These are phyloP conservation scores for Diplolepis rosae DNA, from an alignment of 2,888 invertebrate species.

Conservation along the genomic window DNA sequence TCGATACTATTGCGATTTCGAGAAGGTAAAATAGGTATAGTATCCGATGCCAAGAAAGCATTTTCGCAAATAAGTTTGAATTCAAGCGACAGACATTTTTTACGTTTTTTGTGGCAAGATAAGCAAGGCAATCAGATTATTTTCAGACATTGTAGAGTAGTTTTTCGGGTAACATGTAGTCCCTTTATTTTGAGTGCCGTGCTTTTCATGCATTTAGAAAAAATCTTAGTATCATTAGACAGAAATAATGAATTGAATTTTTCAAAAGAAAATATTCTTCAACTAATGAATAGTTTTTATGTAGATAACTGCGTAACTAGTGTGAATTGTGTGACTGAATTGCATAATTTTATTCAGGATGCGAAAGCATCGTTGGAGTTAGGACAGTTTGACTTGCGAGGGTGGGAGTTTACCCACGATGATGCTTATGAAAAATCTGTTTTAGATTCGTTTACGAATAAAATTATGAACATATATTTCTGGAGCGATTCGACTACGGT, in stretches of 20 bases:
- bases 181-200: slow-evolving; percentile 51
- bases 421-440: too few species aligned
- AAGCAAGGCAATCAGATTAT: background rate
- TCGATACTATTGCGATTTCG: slow-evolving; percentile 43
- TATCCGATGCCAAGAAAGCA: background rate
- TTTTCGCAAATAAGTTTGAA: background rate
- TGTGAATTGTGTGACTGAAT: slow-evolving; percentile 30
- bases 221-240: background rate
- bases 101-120: background rate
- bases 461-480: background rate
- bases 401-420: slow-evolving; percentile 26
- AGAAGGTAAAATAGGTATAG: background rate
- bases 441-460: background rate
- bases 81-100: too few species aligned
- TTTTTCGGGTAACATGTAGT: slow-evolving; percentile 50
- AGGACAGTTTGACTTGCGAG: slow-evolving; percentile 2
- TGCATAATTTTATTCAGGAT: background rate
- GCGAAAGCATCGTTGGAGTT: background rate
- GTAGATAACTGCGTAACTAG: too few species aligned
- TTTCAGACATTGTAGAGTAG: slow-evolving; percentile 47
- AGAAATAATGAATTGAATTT: background rate
- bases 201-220: slow-evolving; percentile 47
- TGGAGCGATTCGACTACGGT: slow-evolving; percentile 54
- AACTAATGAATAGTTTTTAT: background rate
- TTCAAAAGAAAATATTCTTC: background rate